phyloP scores from a whole-genome alignment of 2,888 invertebrate genomes.

The Sesia apiformis region DNA sequence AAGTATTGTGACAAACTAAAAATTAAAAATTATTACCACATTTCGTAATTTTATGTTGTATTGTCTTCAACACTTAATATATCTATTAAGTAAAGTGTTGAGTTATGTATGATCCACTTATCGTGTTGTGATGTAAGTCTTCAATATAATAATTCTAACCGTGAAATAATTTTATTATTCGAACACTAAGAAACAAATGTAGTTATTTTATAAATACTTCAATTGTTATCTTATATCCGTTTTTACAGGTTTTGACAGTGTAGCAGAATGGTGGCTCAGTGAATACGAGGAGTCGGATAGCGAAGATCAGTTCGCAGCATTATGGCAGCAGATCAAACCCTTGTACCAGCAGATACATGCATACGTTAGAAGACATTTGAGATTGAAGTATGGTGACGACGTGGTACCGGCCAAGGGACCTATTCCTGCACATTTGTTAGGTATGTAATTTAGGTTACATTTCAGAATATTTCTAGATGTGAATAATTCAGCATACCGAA shows the following conservation, averaged over 20 bases:
- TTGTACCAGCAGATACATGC: slow-evolving; percentile 89
- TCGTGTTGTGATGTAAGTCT: background rate
- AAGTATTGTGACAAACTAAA: no score
- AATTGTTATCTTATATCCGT: slow-evolving; percentile 2
- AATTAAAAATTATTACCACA: no score
- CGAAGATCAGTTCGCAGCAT: slow-evolving; percentile 76
- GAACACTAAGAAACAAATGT: background rate
- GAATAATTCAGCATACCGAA: no score
- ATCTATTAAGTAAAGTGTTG: no score
- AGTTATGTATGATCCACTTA: no score
- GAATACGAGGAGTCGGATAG: slow-evolving; percentile 81
- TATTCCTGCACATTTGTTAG: slow-evolving; percentile 85
- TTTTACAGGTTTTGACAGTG: slow-evolving; percentile 77
- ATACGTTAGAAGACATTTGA: slow-evolving; percentile 82
- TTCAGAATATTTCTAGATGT: no score
- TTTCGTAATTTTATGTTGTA: no score
- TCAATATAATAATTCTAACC: background rate
- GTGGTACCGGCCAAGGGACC: slow-evolving; percentile 79
- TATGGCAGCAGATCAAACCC: slow-evolving; percentile 86
- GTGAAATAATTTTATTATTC: background rate
- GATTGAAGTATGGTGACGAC: slow-evolving; percentile 79
- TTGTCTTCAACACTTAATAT: no score
- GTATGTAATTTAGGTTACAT: slow-evolving; percentile 20
- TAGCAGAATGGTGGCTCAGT: slow-evolving; percentile 80
- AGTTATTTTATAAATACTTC: background rate